Conservation (phyloP, 2,797 vertebrate genomes). For the Sebastes taczanowskii region DNA sequence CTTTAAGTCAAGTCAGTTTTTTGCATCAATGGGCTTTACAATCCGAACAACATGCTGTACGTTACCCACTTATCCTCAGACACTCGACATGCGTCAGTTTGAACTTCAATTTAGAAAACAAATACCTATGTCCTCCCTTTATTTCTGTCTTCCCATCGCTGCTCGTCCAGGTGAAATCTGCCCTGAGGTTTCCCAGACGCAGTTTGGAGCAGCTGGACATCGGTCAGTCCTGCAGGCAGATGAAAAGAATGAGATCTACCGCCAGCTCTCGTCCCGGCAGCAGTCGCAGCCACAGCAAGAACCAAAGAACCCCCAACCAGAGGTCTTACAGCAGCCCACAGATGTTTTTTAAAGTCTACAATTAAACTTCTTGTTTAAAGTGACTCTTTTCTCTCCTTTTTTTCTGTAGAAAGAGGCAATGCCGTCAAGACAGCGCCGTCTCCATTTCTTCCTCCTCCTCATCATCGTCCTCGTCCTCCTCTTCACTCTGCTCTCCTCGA, state of each 20-base stretch:
- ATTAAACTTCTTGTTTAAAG: background rate
- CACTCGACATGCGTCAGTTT: background rate
- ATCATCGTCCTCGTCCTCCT: conserved; percentile 77
- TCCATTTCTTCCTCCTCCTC: conserved; percentile 78
- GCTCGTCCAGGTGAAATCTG: conserved; percentile 88
- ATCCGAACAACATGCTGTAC: background rate
- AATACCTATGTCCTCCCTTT: background rate
- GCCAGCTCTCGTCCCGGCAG: conserved; percentile 61
- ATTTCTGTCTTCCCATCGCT: background rate
- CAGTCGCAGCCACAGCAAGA: conserved; percentile 53
- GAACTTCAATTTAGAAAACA: background rate
- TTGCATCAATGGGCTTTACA: background rate
- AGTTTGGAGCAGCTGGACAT: conserved; percentile 61
- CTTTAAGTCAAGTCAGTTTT: background rate
- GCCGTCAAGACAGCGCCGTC: conserved; percentile 63
- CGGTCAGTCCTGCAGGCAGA: conserved; percentile 34
- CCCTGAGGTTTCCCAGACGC: conserved; percentile 84
- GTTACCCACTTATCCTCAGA: background rate
- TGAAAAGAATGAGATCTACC: conserved; percentile 46
- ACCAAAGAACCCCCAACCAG: conserved; percentile 46
- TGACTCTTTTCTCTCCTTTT: background rate
- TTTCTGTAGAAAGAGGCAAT: conserved; percentile 55
- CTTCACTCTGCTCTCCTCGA: conserved; percentile 77
- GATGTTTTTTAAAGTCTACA: background rate
- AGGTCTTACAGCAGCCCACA: conserved; percentile 44